Evolutionary conservation across 2,888 invertebrate genomes (phyloP).

Genomic region (Leptothorax acervorum): DNA sequence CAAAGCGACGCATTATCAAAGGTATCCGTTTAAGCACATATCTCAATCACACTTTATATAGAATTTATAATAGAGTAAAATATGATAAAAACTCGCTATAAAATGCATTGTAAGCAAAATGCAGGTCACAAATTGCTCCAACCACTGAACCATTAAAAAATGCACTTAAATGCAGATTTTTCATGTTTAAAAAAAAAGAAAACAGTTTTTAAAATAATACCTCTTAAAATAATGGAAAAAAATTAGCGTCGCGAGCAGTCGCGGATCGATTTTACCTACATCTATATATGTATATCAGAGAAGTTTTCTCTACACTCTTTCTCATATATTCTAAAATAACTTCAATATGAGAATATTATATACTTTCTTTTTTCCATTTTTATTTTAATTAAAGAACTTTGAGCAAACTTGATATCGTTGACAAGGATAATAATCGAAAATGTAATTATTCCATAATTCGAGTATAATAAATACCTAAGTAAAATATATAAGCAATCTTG

Average conservation of each 20-base stretch:
- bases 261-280: not conserved
- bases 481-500: not conserved
- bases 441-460: not conserved
- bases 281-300: not conserved
- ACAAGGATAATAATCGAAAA: not conserved
- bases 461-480: not conserved
- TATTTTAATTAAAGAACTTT: not conserved
- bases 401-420: not conserved
- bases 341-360: not conserved
- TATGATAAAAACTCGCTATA: not conserved
- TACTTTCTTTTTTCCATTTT: not conserved
- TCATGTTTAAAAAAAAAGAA: not conserved
- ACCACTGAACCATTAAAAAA: not conserved
- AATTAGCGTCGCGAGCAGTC: not conserved
- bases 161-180: not conserved
- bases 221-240: not conserved
- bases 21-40: not conserved
- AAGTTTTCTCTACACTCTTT: not conserved
- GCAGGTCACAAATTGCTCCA: not conserved
- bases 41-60: conserved; percentile 1
- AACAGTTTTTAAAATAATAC: not conserved
- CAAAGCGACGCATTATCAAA: not conserved
- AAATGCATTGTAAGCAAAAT: conserved; percentile 6
- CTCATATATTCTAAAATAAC: not conserved
- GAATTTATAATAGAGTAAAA: not conserved